Base-by-base conservation (phyloP, 2,113 vertebrate genomes). In the Willisornis vidua region DNA sequence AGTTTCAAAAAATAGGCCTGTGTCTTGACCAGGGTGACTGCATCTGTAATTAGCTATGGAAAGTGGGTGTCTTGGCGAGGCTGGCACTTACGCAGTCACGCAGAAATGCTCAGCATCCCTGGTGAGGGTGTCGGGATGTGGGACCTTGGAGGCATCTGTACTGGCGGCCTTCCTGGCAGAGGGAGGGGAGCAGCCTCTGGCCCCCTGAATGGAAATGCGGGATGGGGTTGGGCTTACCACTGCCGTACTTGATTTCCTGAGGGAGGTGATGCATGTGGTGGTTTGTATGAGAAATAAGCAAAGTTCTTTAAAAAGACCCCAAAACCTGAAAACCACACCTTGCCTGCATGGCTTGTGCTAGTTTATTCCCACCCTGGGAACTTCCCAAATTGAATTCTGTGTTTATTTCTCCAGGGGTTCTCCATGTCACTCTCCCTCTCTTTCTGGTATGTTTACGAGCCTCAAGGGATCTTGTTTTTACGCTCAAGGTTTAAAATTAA, bases 401-500 rank as follows among this genome's bases (percentile, higher is more conserved):
- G 0, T 91, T 96, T 96, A 77, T 97, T 96, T 97, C 96, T 91
- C 74, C 49, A 62, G 72, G 88, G 57, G 75, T 91, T 84, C 28
- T 75, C 65, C 0, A 1, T 57, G 63, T 86, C 82, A 74, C 81
- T 91, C 66, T 93, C 89, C 62, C 54, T 96, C 65, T 94, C 89
- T 87, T 94, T 80, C 81, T 96, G 77, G 75, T 96, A 73, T 74
- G 62, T 96, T 96, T 96, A 97, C 95, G 92, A 94, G 81, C 70
- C 94, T 95, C 72, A 2, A 84, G 94, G 86, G 89, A 89, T 90
- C 82, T 77, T 95, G 71, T 76, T 96, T 97, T 94, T 95, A 94
- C 1, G 0, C 82, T 96, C 70, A 87, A 74, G 4, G 1, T 96
- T 94, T 96, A 94, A 94, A 96, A 96, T 96, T 94, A 95, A 96